A percentile compares a stretch with the other conserved stretches of the same genome.
Evolutionary conservation across 2,797 vertebrate species (phyloP).

Genomic region (Gymnoscopelus microlampas): DNA sequence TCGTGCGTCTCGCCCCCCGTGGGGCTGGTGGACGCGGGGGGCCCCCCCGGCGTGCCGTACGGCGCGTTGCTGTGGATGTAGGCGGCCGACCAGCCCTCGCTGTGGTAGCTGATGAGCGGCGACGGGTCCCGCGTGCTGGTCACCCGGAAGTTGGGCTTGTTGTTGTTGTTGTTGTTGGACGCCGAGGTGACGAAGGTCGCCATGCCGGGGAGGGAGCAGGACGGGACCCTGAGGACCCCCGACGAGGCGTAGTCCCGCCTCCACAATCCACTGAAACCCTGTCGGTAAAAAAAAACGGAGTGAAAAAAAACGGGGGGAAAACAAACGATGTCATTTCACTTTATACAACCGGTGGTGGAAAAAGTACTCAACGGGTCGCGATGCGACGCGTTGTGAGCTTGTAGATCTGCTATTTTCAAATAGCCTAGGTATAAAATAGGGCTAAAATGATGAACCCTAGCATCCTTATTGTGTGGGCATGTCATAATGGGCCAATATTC

Average conservation of each 20-base stretch:
- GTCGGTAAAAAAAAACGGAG: background rate
- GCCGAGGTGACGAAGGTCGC: slow-evolving; percentile 89
- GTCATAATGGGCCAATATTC: too few species aligned
- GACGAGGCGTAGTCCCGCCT: slow-evolving; percentile 68
- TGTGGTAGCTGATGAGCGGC: slow-evolving; percentile 87
- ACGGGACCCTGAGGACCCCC: slow-evolving; percentile 76
- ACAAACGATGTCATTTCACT: too few species aligned
- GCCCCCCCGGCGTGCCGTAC: background rate
- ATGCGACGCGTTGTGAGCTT: too few species aligned
- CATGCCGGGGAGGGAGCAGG: slow-evolving; percentile 90
- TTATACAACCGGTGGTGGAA: too few species aligned
- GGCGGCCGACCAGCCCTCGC: slow-evolving; percentile 80
- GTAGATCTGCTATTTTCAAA: too few species aligned
- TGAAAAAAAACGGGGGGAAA: too few species aligned
- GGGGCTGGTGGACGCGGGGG: slow-evolving; percentile 60
- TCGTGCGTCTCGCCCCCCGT: slow-evolving; percentile 77
- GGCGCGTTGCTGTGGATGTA: slow-evolving; percentile 69
- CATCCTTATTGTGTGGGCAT: too few species aligned
- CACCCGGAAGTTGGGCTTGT: slow-evolving; percentile 90
- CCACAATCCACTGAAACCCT: slow-evolving; percentile 45
- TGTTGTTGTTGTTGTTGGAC: slow-evolving; percentile 84
- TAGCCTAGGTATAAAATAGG: too few species aligned
- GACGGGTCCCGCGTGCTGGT: slow-evolving; percentile 89
- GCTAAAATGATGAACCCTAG: too few species aligned
- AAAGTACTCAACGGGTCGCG: too few species aligned